Conservation (phyloP, 2,888 invertebrate genomes). For the Cremastinae sp. region DNA sequence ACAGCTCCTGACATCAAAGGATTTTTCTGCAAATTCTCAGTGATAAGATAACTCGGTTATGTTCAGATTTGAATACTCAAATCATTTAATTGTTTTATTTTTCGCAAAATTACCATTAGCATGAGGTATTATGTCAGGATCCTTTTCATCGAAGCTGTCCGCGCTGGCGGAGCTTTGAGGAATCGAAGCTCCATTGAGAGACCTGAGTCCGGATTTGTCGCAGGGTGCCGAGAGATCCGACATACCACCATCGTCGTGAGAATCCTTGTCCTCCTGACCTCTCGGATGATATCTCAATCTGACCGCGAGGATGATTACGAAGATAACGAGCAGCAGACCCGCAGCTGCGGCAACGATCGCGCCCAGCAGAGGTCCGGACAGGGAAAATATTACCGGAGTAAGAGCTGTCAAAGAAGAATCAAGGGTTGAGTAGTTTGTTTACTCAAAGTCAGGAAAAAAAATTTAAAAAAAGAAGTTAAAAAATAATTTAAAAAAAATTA, state of each 20-base stretch:
- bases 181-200: constrained; percentile 65
- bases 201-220: constrained; percentile 70
- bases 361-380: constrained; percentile 77
- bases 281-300: constrained; percentile 75
- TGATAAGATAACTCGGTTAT: no score
- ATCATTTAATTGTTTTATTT: no score
- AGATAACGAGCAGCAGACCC: constrained; percentile 76
- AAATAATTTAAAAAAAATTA: background rate
- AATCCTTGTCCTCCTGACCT: constrained; percentile 75
- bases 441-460: no score
- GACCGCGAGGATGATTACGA: constrained; percentile 76
- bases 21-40: no score
- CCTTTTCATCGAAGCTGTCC: constrained; percentile 77
- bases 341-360: constrained; percentile 77
- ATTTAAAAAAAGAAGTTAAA: no score
- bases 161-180: constrained; percentile 76
- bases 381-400: constrained; percentile 76
- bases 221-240: constrained; percentile 63
- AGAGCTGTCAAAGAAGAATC: constrained; percentile 68
- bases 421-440: constrained; percentile 12
- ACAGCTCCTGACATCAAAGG: no score
- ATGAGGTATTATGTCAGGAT: constrained; percentile 78
- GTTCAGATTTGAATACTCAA: no score
- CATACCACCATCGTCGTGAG: constrained; percentile 59
- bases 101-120: constrained; percentile 77